Evolutionary conservation across 2,888 invertebrate genomes (phyloP).

Genomic region (Drosophila melanosoma): DNA sequence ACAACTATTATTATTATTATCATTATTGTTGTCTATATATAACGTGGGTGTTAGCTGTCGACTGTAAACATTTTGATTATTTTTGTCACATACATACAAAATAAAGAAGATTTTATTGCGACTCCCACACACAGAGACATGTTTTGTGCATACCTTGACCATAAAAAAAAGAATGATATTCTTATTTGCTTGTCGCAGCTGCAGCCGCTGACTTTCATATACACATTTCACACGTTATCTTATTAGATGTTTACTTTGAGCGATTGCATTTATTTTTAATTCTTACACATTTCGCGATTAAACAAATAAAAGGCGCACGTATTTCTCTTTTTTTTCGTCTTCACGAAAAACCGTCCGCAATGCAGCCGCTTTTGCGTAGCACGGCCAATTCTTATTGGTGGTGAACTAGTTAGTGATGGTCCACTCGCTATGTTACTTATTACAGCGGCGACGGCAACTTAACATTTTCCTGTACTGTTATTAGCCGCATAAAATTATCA

Average conservation of each 20-base stretch:
- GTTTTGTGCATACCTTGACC: slow-evolving; percentile 63
- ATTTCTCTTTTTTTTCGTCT: slow-evolving; percentile 10
- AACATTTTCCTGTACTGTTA: slow-evolving; percentile 22
- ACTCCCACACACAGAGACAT: slow-evolving; percentile 72
- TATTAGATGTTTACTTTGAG: slow-evolving; percentile 55
- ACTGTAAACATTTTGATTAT: slow-evolving; percentile 48
- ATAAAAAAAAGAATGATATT: slow-evolving; percentile 41
- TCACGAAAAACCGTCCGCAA: slow-evolving; percentile 31
- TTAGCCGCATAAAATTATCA: slow-evolving; percentile 14
- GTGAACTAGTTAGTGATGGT: slow-evolving; percentile 43
- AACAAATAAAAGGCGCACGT: slow-evolving; percentile 52
- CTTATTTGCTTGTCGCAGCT: slow-evolving; percentile 40
- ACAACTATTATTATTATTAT: neutral
- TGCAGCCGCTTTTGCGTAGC: slow-evolving; percentile 16
- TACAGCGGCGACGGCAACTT: slow-evolving; percentile 5
- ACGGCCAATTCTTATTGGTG: slow-evolving; percentile 43
- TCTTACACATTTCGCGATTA: slow-evolving; percentile 63
- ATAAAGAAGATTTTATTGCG: slow-evolving; percentile 67
- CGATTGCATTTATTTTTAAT: slow-evolving; percentile 50
- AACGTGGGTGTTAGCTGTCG: slow-evolving; percentile 11
- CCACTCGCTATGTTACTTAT: slow-evolving; percentile 5
- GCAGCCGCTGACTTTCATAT: slow-evolving; percentile 39
- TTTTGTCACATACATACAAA: slow-evolving; percentile 61
- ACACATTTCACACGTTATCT: slow-evolving; percentile 64
- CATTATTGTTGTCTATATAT: slow-evolving; percentile 7